phyloP scores from a whole-genome alignment of 2,113 vertebrate genomes.

The Neotoma lepida region DNA sequence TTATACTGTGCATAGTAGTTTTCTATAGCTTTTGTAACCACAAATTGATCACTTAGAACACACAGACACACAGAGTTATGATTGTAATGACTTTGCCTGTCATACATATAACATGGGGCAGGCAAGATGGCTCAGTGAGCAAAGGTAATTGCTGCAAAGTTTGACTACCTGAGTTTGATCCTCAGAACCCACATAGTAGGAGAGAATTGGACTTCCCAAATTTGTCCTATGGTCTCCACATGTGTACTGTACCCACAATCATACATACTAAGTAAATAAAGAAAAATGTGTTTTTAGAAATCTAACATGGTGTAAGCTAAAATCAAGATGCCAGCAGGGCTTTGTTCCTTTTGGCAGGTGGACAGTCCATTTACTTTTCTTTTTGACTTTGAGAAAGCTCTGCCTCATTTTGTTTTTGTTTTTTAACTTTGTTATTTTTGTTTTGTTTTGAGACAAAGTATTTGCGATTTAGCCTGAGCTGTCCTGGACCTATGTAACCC shows the following conservation, averaged over 20 bases:
- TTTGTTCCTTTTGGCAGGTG: background rate
- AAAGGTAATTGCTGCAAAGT: background rate
- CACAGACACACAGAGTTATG: background rate
- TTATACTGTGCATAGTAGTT: background rate
- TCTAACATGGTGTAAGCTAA: background rate
- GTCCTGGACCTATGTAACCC: background rate
- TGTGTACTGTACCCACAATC: too few species aligned
- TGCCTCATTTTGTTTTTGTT: too few species aligned
- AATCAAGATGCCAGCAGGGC: background rate
- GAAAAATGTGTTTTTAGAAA: background rate
- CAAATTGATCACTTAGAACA: background rate
- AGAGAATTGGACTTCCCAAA: background rate
- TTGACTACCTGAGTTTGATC: too few species aligned
- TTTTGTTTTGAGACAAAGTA: background rate
- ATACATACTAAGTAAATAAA: background rate
- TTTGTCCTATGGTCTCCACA: background rate
- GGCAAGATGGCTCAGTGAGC: background rate
- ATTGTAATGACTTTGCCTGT: background rate
- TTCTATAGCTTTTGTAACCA: constrained; percentile 9
- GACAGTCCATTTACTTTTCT: background rate
- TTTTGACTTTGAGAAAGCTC: background rate
- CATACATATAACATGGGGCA: background rate
- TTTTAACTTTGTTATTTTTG: background rate
- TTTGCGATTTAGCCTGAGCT: background rate
- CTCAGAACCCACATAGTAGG: background rate